phyloP scores from a whole-genome alignment of 2,888 invertebrate genomes.

The Nephrotoma flavescens region DNA sequence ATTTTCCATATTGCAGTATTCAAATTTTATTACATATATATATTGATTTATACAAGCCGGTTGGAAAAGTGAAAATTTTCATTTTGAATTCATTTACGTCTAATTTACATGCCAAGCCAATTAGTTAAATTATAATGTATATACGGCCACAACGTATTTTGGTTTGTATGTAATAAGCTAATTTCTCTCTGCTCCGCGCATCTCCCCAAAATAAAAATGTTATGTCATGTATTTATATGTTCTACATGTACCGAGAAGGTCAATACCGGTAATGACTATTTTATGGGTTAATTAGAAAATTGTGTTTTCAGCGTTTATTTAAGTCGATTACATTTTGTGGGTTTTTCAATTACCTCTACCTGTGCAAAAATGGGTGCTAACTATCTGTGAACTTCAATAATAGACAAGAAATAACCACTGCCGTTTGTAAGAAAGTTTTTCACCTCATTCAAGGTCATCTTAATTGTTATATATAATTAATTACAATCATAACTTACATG shows the following conservation, averaged over 20 bases:
- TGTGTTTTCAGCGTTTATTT: not conserved
- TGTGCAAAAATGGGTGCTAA: no score
- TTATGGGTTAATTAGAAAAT: not conserved
- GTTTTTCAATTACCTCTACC: not conserved
- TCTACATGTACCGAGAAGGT: not conserved
- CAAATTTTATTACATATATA: not conserved
- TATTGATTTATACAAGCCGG: no score
- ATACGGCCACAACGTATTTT: not conserved
- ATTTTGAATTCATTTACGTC: not conserved
- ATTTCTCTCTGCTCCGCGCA: not conserved
- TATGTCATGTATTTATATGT: not conserved
- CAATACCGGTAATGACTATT: not conserved
- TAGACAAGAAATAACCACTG: no score
- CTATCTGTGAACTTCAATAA: no score
- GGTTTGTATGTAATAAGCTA: not conserved
- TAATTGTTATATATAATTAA: no score
- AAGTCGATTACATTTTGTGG: not conserved
- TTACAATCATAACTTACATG: no score
- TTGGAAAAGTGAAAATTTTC: not conserved
- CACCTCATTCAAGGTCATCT: no score
- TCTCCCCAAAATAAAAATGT: not conserved
- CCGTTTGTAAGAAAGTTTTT: no score
- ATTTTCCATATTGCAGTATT: not conserved
- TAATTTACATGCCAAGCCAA: not conserved
- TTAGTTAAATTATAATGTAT: not conserved